Evolutionary conservation across 2,797 vertebrate species (phyloP).

Genomic region (Gadopsis bispinosus): DNA sequence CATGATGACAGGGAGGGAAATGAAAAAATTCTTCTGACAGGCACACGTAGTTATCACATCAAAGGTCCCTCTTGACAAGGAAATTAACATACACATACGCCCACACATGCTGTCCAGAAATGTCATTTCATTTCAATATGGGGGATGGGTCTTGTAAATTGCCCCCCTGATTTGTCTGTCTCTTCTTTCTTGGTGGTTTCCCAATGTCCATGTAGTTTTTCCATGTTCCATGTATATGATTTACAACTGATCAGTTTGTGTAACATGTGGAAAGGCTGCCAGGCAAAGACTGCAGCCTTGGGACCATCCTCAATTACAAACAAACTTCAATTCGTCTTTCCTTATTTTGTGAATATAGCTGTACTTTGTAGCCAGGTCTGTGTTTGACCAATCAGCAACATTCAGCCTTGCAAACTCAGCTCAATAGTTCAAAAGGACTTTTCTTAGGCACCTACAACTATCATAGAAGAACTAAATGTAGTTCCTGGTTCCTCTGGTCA

Average conservation of each 20-base stretch:
- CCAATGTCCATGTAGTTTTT: not conserved
- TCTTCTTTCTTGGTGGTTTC: not conserved
- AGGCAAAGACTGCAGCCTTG: not conserved
- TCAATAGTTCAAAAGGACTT: not conserved
- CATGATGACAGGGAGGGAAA: conserved; percentile 21
- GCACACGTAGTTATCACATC: conserved; percentile 45
- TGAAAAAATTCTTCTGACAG: conserved; percentile 18
- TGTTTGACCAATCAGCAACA: not conserved
- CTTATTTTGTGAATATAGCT: not conserved
- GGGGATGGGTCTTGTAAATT: conserved; percentile 5
- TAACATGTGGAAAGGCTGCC: not conserved
- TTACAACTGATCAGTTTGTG: not conserved
- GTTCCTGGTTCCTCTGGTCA: not conserved
- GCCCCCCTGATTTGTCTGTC: not conserved
- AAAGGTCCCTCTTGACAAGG: conserved; percentile 27
- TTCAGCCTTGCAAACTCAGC: not conserved
- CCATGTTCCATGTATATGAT: not conserved
- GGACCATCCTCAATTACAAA: not conserved
- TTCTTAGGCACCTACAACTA: not conserved
- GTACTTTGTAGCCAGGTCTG: too few relatives aligned
- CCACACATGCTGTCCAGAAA: conserved; percentile 4
- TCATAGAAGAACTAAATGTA: not conserved
- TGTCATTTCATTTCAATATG: conserved; percentile 27
- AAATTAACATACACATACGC: conserved; percentile 40
- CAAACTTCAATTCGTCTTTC: not conserved